These are phyloP conservation scores for Brachionus calyciflorus DNA, from an alignment of 1,140 invertebrate genomes.

Conservation along the genomic window DNA sequence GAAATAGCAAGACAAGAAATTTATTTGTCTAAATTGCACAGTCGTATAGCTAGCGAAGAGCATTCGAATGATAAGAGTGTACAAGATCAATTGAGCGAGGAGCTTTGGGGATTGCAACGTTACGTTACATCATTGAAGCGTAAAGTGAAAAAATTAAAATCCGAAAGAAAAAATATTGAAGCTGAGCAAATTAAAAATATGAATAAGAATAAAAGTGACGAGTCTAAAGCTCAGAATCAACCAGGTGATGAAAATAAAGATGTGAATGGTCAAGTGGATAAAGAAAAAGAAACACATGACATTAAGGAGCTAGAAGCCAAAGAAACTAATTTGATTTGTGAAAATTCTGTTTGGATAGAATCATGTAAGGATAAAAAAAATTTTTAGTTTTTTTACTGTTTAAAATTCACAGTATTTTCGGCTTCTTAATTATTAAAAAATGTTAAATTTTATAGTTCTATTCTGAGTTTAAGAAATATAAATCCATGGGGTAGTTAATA, in stretches of 20 bases:
- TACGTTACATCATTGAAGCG: constrained; percentile 40
- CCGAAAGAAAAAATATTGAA: constrained; percentile 23
- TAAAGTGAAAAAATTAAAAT: constrained; percentile 44
- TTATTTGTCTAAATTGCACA: constrained; percentile 39
- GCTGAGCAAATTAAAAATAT: constrained; percentile 32
- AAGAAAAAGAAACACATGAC: not conserved
- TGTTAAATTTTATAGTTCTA: too few species aligned
- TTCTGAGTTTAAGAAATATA: too few species aligned
- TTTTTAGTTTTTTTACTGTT: not conserved
- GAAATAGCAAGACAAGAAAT: constrained; percentile 41
- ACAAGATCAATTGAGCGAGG: constrained; percentile 33
- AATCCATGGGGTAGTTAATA: too few species aligned
- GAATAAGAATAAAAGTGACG: constrained; percentile 12
- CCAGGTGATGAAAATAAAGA: not conserved
- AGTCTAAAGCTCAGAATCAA: not conserved
- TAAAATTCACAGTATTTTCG: too few species aligned
- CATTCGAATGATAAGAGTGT: constrained; percentile 24
- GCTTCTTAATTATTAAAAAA: too few species aligned
- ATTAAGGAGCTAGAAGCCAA: not conserved
- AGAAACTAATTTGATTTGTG: constrained; percentile 24
- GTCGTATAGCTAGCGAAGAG: constrained; percentile 37
- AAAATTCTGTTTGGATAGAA: constrained; percentile 43
- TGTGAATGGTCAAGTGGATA: not conserved
- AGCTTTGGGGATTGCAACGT: constrained; percentile 39
- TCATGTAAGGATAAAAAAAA: not conserved